Evolutionary conservation across 2,888 invertebrate species (phyloP), one percentile per base, ranked within the genome.

Genomic region (Hydraecia micacea): DNA sequence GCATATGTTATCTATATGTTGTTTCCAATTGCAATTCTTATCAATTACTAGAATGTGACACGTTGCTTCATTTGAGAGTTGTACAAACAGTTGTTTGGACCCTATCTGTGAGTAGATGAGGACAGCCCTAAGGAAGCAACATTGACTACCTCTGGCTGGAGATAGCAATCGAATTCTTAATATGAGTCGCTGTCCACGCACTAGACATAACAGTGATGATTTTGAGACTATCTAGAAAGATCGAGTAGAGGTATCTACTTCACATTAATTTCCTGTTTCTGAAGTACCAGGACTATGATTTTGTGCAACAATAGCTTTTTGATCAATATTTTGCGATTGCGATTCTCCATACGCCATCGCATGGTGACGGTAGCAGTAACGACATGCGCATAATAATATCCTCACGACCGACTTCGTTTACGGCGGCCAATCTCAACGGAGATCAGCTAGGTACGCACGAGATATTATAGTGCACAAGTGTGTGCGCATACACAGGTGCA

Each of bases 371-470:
- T 25, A 32, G 25, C 15, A 46, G 74, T 55, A 63, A 55, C 32
- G 21, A 63, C n/a, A 79, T 28, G 79, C 67, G 52, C 62, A 36
- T 68, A 65, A 55, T 25, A 55, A 49, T 21, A 49, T 18, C 18
- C 49, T 7, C 21, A 21, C 21, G 21, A 52, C 21, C 7, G 25
- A 25, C 25, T 9, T 25, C 55, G 55, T 9, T 55, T 8, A 25
- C 55, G 25, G 25, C 25, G 3, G 55, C 9, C 9, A 25, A 25
- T 55, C 9, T 9, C 55, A 55, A 25, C 25, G 25, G 9, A 52
- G 52, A 55, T 25, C 11, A 25, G 25, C 25, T 8, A 8, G 8
- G 25, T 4, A 9, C 9, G 55, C 55, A 42, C 2, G 42, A 42
- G 11, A 42, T 42, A 42, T 42, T 42, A 42, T 2, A 32, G 46